Base-by-base conservation (phyloP, 2,888 invertebrate genomes). In the Aphidius colemani region DNA sequence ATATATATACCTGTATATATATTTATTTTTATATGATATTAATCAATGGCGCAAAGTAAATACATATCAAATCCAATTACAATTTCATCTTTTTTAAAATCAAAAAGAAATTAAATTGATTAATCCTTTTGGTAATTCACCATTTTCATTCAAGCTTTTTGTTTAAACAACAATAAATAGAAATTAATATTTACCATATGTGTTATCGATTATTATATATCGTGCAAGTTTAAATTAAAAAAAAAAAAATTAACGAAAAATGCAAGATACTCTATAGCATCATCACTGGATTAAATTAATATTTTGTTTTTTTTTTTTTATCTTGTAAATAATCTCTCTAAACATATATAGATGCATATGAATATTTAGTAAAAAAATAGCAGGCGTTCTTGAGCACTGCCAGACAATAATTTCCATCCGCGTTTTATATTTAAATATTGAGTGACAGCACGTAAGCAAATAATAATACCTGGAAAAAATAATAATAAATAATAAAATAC, bases 371-470 rank as follows among this genome's bases (percentile, higher is more conserved):
- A 94, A 84, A 94, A 94, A 87, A 94, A 93, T 72, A 94, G 86
- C 75, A 94, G 86, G 80, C 94, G 88, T 82, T 94, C 94, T 78
- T 94, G 94, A 66, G 94, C 93, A 66, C 91, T 92, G 67, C 93
- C 91, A 2, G 93, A 93, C 65, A 94, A 85, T 72, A 94, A 86
- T 75, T 93, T 89, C 94, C 94, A 95, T 67, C 94, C 93, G 63
- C 93, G 88, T 78, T 94, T 95, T 76, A 94, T 94, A 83, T 92
- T 93, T 81, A 94, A 85, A 83, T 95, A 95, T 82, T 94, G 94
- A 72, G 94, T 88, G 59, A 94, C 89, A 40, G 94, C 94, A 72
- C 94, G 90, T 49, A 93, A 89, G 83, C 93, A 94, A 83, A 95
- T 94, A 75, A 94, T 85, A 70, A 94, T 87, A 68, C 92, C 92